Conservation (phyloP, 1,140 invertebrate species). For the Holcopasites calliopsidis region DNA sequence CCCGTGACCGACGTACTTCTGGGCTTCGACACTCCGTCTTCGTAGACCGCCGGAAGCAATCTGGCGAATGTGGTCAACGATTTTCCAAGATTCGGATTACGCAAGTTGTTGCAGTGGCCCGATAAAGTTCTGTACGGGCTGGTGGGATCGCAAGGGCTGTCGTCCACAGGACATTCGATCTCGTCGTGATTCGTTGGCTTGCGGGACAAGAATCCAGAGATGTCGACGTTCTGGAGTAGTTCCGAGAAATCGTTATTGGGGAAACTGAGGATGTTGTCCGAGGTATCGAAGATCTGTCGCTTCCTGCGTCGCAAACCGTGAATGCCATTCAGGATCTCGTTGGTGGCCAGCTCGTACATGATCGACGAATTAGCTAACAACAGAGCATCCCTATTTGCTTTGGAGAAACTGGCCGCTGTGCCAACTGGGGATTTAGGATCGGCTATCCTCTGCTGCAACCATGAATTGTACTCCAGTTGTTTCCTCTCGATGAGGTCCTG, state of each 20-base stretch:
- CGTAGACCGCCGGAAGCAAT: constrained; percentile 91
- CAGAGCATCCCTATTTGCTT: constrained; percentile 90
- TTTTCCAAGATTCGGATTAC: constrained; percentile 91
- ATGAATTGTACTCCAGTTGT: constrained; percentile 88
- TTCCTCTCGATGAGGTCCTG: constrained; percentile 86
- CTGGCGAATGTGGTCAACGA: constrained; percentile 92
- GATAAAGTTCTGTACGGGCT: constrained; percentile 90
- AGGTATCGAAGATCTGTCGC: constrained; percentile 85
- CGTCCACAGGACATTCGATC: constrained; percentile 78
- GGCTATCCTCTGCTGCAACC: constrained; percentile 83
- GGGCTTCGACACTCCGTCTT: constrained; percentile 93
- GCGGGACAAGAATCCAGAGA: constrained; percentile 81
- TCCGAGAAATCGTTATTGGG: constrained; percentile 85
- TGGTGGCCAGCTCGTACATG: constrained; percentile 92
- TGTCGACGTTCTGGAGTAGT: constrained; percentile 87
- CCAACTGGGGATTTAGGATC: constrained; percentile 92
- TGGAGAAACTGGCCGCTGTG: constrained; percentile 92
- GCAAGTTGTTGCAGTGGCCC: constrained; percentile 95
- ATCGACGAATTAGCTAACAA: constrained; percentile 91
- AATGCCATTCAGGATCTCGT: constrained; percentile 88
- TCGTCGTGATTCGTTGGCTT: constrained; percentile 82
- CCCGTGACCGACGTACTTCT: constrained; percentile 87
- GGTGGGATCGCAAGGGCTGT: constrained; percentile 87
- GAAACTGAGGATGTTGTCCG: constrained; percentile 83
- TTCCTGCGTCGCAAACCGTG: constrained; percentile 83